Conservation (phyloP, 2,113 vertebrate genomes). For the Poeciliopsis occidentalis region DNA sequence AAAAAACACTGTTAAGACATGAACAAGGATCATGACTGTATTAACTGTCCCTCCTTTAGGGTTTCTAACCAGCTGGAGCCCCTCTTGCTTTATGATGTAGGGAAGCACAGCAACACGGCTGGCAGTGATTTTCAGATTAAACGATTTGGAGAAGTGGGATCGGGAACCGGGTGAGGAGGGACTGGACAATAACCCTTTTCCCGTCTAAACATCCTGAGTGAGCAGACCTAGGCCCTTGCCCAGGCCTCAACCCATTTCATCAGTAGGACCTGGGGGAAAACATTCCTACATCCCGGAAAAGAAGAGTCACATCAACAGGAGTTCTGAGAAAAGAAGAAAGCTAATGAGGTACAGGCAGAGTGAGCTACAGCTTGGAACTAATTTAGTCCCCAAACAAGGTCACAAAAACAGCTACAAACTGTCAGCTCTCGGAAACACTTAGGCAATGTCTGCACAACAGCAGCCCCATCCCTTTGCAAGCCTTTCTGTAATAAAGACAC, state of each 20-base stretch:
- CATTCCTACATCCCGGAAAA: constrained; percentile 76
- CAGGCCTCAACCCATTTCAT: constrained; percentile 70
- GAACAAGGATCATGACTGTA: constrained; percentile 8
- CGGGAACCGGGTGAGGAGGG: background rate
- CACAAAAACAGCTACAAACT: constrained; percentile 4
- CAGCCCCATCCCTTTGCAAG: background rate
- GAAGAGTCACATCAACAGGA: constrained; percentile 76
- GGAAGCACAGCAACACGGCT: constrained; percentile 64
- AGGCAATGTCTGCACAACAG: background rate
- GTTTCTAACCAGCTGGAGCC: constrained; percentile 39
- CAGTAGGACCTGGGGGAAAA: constrained; percentile 73
- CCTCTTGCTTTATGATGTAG: constrained; percentile 49
- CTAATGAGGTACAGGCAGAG: constrained; percentile 80
- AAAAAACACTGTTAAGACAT: background rate
- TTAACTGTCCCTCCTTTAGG: constrained; percentile 35
- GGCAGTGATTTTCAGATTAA: constrained; percentile 74
- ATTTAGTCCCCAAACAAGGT: constrained; percentile 18
- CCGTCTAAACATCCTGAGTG: constrained; percentile 64
- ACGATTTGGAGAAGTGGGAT: constrained; percentile 36
- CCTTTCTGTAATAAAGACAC: constrained; percentile 1
- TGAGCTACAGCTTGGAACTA: constrained; percentile 38
- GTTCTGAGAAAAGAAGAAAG: constrained; percentile 75
- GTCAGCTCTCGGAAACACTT: background rate
- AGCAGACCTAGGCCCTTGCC: constrained; percentile 64
- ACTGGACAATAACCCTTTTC: constrained; percentile 42